These are phyloP conservation scores for Diplolepis rosae DNA, from an alignment of 2,888 invertebrate genomes.

Conservation along the genomic window DNA sequence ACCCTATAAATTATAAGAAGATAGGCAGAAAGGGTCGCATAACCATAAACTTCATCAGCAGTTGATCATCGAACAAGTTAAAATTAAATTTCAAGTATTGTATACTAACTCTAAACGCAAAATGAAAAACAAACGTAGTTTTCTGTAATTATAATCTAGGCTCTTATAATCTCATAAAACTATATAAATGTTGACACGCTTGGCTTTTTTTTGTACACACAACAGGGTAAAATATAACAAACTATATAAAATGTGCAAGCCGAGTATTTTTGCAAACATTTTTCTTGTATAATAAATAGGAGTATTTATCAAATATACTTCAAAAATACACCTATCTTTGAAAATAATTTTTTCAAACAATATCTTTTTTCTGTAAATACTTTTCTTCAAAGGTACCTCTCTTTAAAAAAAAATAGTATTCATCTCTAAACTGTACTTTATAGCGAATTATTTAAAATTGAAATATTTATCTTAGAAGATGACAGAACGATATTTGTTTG, in stretches of 20 bases:
- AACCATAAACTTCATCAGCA: slow-evolving; percentile 61
- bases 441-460: background rate
- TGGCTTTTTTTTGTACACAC: background rate
- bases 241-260: background rate
- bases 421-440: background rate
- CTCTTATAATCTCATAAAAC: background rate
- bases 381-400: background rate
- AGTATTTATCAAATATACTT: too few species aligned
- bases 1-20: slow-evolving; percentile 71
- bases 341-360: slow-evolving; percentile 26
- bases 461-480: background rate
- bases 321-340: slow-evolving; percentile 17
- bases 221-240: background rate
- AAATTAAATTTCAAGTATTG: slow-evolving; percentile 20
- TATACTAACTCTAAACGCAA: background rate
- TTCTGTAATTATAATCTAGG: background rate
- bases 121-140: background rate
- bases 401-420: background rate
- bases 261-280: slow-evolving; percentile 8
- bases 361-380: slow-evolving; percentile 1
- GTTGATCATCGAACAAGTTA: background rate
- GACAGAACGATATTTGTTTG: slow-evolving; percentile 26
- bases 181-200: background rate
- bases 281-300: slow-evolving; percentile 3
- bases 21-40: slow-evolving; percentile 63